Conservation (phyloP, 1,140 invertebrate genomes). For the Drosophila baimaii region DNA sequence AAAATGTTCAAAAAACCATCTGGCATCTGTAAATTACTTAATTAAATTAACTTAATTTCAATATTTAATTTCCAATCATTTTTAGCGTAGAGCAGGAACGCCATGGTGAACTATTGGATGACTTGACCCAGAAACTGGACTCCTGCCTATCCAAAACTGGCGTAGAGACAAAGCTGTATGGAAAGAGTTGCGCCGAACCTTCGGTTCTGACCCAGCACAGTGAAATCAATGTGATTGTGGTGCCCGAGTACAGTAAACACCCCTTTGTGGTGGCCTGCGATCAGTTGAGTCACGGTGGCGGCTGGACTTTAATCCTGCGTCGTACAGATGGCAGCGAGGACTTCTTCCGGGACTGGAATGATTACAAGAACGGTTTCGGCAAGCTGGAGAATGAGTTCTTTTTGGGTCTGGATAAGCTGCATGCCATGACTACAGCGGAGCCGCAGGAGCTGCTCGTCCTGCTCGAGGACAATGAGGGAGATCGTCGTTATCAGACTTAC, state of each 20-base stretch:
- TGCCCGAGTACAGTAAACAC: conserved; percentile 36
- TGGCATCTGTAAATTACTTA: too few relatives aligned
- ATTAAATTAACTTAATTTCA: background rate
- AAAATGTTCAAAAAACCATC: background rate
- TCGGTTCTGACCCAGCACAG: conserved; percentile 26
- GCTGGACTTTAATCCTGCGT: conserved; percentile 85
- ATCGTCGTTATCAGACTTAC: conserved; percentile 19
- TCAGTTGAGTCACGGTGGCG: conserved; percentile 33
- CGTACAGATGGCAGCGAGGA: conserved; percentile 87
- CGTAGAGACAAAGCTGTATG: conserved; percentile 13
- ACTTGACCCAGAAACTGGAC: conserved; percentile 22
- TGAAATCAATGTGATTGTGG: conserved; percentile 32
- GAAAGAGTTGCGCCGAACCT: conserved; percentile 33
- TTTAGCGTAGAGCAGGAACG: conserved; percentile 35
- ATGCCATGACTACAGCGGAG: conserved; percentile 85
- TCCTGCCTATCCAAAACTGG: conserved; percentile 15
- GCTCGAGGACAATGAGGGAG: conserved; percentile 73
- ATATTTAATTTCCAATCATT: background rate
- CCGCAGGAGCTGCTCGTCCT: conserved; percentile 87
- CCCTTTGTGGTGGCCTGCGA: conserved; percentile 50
- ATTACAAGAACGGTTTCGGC: conserved; percentile 87
- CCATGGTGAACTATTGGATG: conserved; percentile 28
- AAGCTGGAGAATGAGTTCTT: conserved; percentile 87
- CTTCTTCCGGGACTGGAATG: conserved; percentile 86
- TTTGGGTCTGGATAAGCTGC: conserved; percentile 86